These are phyloP conservation scores for Lymantria dispar DNA, from an alignment of 2,888 invertebrate species.

Conservation along the genomic window DNA sequence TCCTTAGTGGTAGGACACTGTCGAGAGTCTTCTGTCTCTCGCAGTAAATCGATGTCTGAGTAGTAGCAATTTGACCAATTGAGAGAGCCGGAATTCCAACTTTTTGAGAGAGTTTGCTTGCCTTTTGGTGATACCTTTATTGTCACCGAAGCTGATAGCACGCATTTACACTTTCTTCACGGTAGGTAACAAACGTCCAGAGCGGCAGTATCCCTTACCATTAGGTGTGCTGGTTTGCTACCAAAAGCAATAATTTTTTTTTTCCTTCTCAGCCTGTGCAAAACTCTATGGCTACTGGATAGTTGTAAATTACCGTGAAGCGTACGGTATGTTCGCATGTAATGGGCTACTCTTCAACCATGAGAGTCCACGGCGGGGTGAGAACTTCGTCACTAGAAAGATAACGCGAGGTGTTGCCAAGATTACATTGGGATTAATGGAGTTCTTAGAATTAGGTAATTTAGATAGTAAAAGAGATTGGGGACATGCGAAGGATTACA, in stretches of 20 bases:
- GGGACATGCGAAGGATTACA: conserved; percentile 98
- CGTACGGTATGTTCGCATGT: conserved; percentile 97
- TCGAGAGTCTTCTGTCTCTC: no score
- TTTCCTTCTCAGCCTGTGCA: conserved; percentile 88
- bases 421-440: conserved; percentile 93
- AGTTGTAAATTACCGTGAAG: conserved; percentile 96
- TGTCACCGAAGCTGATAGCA: no score
- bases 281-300: conserved; percentile 99
- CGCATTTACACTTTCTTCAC: no score
- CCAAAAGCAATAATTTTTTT: background rate
- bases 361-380: conserved; percentile 96
- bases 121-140: no score
- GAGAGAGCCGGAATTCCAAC: no score
- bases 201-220: no score
- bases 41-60: no score
- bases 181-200: no score
- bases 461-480: conserved; percentile 98
- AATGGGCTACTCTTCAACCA: conserved; percentile 98
- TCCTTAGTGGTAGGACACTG: no score
- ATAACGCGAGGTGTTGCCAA: conserved; percentile 99
- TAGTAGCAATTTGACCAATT: no score
- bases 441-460: conserved; percentile 94
- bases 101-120: no score
- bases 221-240: no score
- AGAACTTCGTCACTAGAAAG: conserved; percentile 99